Evolutionary conservation across 1,140 invertebrate genomes (phyloP), one percentile per base, ranked within the genome.

Genomic region (Diprion similis): DNA sequence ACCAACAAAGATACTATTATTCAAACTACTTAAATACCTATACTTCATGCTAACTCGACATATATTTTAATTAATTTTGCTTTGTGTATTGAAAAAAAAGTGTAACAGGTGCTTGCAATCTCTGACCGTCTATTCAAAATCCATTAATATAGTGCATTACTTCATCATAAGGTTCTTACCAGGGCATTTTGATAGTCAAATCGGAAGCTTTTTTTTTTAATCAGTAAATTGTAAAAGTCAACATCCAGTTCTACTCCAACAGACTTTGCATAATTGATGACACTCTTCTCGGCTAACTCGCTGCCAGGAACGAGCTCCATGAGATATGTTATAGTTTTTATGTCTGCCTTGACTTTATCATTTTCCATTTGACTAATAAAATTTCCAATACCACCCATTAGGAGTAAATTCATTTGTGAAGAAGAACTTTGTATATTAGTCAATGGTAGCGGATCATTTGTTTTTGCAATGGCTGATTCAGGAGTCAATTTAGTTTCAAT

Each of bases 181-280:
- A 91, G 90, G 37, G 93, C 95, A 80, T 84, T 87, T 71, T 89
- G 85, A 83, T 92, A 93, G 80, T 95, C 91, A 70, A 85, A 85
- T 77, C 94, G 86, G 73, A 91, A 85, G 80, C 91, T 92, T 71
- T 94, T 89, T 81, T 92, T 95, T 80, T 94, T 95, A 68, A 98
- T 97, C 15, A 98, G 86, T 82, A 94, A 91, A 86, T 98, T 98
- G 78, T 92, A 96, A 82, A 97, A 96, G 81, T 92, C 92, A 51
- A 94, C 90, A 86, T 98, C 96, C 0, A 92, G 85, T 78, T 89
- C 89, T 0, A 96, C 81, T 8, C 79, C 72, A 0, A 78, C 66
- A 0, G 17, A n/a, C 13, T 89, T 85, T 48, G 88, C 84, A 70
- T 86, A 81, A 70, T 90, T 89, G 80, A 96, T 91, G 24, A 89